phyloP scores from a whole-genome alignment of 2,797 vertebrate genomes.

The Sciaenops ocellatus region DNA sequence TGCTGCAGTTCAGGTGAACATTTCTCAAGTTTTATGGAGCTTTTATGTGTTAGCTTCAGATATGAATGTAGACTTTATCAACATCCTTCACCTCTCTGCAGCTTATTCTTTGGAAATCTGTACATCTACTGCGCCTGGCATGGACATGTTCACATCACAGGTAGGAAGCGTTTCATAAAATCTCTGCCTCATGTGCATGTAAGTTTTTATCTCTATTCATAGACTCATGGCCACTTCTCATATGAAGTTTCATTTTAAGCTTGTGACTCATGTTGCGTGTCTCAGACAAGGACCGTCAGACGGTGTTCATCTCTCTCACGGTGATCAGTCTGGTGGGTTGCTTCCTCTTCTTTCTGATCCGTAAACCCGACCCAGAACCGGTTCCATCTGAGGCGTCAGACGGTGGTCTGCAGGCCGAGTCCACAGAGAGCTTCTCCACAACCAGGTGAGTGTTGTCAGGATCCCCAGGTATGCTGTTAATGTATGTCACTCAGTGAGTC shows the following conservation, averaged over 20 bases:
- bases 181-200: not conserved
- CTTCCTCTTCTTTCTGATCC: slow-evolving; percentile 97
- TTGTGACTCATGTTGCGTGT: slow-evolving; percentile 40
- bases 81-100: slow-evolving; percentile 63
- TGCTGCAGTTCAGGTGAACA: slow-evolving; percentile 93
- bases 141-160: slow-evolving; percentile 93
- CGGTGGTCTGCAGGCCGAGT: slow-evolving; percentile 68
- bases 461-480: not conserved
- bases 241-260: slow-evolving; percentile 10
- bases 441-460: slow-evolving; percentile 54
- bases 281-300: slow-evolving; percentile 93
- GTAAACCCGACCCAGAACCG: slow-evolving; percentile 83
- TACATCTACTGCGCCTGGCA: slow-evolving; percentile 97
- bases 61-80: not conserved
- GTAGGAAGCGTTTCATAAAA: slow-evolving; percentile 68
- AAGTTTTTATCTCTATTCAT: not conserved
- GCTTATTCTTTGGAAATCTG: slow-evolving; percentile 97
- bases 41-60: not conserved
- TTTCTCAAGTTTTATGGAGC: not conserved
- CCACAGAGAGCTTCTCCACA: slow-evolving; percentile 56
- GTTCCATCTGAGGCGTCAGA: slow-evolving; percentile 65
- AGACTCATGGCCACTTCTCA: not conserved
- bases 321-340: slow-evolving; percentile 97
- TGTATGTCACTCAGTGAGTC: fast-evolving
- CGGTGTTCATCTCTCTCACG: slow-evolving; percentile 96